Percentiles rank a stretch among this genome's conserved stretches.
Conservation (phyloP, 1,140 invertebrate species). For the Saccostrea echinata region DNA sequence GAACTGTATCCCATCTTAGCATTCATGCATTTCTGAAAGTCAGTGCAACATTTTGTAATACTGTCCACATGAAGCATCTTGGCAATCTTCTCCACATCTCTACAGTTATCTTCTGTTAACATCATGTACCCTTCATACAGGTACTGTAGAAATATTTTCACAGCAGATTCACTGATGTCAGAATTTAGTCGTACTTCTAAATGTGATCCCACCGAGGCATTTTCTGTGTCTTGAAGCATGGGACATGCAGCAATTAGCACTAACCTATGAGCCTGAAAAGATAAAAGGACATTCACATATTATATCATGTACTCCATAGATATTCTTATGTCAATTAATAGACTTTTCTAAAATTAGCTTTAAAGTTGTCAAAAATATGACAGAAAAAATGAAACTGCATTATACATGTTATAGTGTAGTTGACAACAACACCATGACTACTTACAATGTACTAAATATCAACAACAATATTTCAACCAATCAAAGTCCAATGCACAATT, state of each 20-base stretch:
- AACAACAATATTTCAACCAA: no score
- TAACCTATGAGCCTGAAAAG: conserved; percentile 47
- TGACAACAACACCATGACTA: no score
- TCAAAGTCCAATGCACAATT: no score
- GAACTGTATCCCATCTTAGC: conserved; percentile 20
- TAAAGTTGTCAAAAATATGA: no score
- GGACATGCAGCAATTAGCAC: conserved; percentile 51
- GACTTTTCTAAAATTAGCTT: no score
- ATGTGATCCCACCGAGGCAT: conserved; percentile 47
- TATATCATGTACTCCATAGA: no score
- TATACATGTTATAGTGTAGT: no score
- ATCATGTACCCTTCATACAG: conserved; percentile 50
- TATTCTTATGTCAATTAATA: no score
- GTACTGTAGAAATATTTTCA: conserved; percentile 48
- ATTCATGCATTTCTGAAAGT: conserved; percentile 48
- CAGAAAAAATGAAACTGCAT: no score
- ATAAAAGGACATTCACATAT: background rate
- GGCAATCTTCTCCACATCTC: conserved; percentile 47
- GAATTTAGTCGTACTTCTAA: conserved; percentile 46
- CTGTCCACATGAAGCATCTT: conserved; percentile 47
- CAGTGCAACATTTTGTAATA: conserved; percentile 44
- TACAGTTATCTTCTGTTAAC: conserved; percentile 45
- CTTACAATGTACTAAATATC: no score
- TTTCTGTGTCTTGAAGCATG: conserved; percentile 41
- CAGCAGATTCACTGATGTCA: conserved; percentile 39